These are phyloP conservation scores for Periophthalmus magnuspinnatus DNA, from an alignment of 2,797 vertebrate species.

Conservation along the genomic window DNA sequence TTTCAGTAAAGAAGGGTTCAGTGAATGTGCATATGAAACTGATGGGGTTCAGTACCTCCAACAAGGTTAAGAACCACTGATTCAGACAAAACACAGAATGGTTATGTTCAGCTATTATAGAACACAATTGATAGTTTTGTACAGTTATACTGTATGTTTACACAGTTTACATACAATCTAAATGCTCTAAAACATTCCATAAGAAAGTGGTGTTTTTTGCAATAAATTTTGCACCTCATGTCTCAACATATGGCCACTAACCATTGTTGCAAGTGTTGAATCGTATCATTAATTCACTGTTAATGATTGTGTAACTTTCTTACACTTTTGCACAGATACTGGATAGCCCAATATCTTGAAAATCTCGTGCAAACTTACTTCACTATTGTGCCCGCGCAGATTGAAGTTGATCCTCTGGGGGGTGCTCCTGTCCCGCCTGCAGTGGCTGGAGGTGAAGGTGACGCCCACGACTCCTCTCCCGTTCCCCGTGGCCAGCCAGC, in stretches of 20 bases:
- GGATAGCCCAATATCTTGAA: too few species aligned
- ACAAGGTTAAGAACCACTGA: too few species aligned
- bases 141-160: background rate
- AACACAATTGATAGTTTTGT: background rate
- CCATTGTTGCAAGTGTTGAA: background rate
- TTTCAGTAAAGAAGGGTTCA: too few species aligned
- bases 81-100: background rate
- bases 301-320: background rate
- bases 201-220: background rate
- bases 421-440: slow-evolving; percentile 90
- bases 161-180: background rate
- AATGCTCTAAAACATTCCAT: background rate
- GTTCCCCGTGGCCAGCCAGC: slow-evolving; percentile 97
- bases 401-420: slow-evolving; percentile 99
- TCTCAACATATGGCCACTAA: background rate
- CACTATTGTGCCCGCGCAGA: slow-evolving; percentile 96
- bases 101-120: background rate
- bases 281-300: background rate
- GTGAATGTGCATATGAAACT: too few species aligned
- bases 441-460: slow-evolving; percentile 98
- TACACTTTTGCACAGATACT: background rate
- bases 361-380: slow-evolving; percentile 78
- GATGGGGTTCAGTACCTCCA: too few species aligned
- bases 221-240: background rate
- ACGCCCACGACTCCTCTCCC: slow-evolving; percentile 97